Percentiles rank a stretch among this genome's conserved stretches.
Evolutionary conservation across 2,113 vertebrate species (phyloP).

Genomic region (Myodes glareolus): DNA sequence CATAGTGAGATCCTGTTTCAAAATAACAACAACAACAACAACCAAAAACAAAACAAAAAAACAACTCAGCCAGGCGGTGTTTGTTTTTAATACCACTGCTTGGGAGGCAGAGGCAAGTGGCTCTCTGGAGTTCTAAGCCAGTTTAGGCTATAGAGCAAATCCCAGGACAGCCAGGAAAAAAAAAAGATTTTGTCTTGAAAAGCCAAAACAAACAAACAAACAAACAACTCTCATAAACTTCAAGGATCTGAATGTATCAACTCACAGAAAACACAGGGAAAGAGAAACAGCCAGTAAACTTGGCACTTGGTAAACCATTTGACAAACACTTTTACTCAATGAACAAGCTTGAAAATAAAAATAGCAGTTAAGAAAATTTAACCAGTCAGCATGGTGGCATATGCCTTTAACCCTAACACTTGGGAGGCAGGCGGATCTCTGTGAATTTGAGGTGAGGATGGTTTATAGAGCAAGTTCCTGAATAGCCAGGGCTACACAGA

Average conservation of each 20-base stretch:
- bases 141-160: not conserved
- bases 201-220: too few relatives aligned
- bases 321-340: slow-evolving; percentile 30
- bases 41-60: not conserved
- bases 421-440: not conserved
- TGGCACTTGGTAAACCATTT: slow-evolving; percentile 27
- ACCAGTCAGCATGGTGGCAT: not conserved
- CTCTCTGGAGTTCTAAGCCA: not conserved
- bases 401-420: not conserved
- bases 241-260: not conserved
- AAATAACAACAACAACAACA: too few relatives aligned
- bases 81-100: not conserved
- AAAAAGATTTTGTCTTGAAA: too few relatives aligned
- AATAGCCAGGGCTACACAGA: not conserved
- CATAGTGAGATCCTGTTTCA: not conserved
- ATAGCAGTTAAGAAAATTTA: slow-evolving; percentile 19
- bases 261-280: not conserved
- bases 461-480: not conserved
- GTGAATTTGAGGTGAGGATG: not conserved
- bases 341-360: slow-evolving; percentile 39
- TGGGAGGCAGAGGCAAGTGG: not conserved
- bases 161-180: not conserved
- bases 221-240: not conserved
- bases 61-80: not conserved
- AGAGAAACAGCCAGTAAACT: slow-evolving; percentile 31